These are phyloP conservation scores for Notodonta ziczac DNA, from an alignment of 2,888 invertebrate species.

Conservation along the genomic window DNA sequence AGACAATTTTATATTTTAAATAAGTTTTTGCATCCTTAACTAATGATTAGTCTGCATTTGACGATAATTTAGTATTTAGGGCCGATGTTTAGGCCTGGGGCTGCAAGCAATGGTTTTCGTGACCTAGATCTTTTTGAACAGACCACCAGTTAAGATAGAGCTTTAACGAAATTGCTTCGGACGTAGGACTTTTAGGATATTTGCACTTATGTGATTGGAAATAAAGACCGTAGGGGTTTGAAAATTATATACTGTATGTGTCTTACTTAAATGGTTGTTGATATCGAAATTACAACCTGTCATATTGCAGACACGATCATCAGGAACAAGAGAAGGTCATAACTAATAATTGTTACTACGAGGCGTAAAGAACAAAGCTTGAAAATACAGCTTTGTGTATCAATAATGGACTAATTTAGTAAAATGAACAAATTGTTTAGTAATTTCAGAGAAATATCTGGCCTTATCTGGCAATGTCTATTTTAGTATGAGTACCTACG, in stretches of 20 bases:
- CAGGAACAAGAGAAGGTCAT: constrained; percentile 73
- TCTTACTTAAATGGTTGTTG: constrained; percentile 49
- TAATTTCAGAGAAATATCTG: too few relatives aligned
- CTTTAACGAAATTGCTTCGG: constrained; percentile 40
- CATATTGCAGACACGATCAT: constrained; percentile 75
- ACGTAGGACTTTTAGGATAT: constrained; percentile 33
- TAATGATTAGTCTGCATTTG: constrained; percentile 72
- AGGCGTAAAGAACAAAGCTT: constrained; percentile 37
- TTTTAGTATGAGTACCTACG: too few relatives aligned
- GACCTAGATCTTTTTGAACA: constrained; percentile 78
- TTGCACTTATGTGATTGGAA: constrained; percentile 25
- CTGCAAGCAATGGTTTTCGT: constrained; percentile 77
- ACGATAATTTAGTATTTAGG: constrained; percentile 77
- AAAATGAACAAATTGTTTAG: too few relatives aligned
- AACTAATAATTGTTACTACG: constrained; percentile 57
- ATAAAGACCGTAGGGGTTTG: constrained; percentile 45
- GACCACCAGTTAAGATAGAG: constrained; percentile 51
- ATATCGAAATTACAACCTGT: constrained; percentile 79
- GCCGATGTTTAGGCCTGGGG: constrained; percentile 72
- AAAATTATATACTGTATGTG: constrained; percentile 31
- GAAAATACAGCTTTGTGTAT: constrained; percentile 12
- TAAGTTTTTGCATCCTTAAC: constrained; percentile 64
- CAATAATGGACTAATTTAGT: too few relatives aligned
- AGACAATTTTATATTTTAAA: constrained; percentile 61
- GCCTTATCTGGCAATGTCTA: too few relatives aligned